phyloP scores from a whole-genome alignment of 2,113 vertebrate species.

The Brevimyrus niger region DNA sequence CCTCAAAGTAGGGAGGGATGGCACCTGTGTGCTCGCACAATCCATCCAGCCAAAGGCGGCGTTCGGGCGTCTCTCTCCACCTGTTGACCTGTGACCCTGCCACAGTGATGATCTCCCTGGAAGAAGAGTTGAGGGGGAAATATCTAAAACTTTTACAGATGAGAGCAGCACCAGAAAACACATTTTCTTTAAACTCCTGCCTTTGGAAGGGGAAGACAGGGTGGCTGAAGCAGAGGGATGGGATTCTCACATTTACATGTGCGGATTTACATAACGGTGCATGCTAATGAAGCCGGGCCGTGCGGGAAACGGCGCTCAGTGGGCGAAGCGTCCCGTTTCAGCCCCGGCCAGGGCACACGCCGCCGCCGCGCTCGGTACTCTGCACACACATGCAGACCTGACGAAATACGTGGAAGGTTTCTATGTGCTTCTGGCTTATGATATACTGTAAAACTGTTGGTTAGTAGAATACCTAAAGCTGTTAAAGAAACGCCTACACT shows the following conservation, averaged over 20 bases:
- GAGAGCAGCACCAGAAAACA: background rate
- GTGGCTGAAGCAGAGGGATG: background rate
- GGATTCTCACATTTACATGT: background rate
- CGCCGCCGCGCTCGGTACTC: slow-evolving; percentile 47
- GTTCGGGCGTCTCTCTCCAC: background rate
- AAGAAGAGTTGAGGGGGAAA: background rate
- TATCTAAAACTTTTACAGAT: background rate
- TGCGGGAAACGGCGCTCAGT: background rate
- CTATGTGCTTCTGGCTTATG: slow-evolving; percentile 44
- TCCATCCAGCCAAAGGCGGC: background rate
- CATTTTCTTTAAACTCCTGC: background rate
- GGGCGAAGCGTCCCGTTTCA: background rate
- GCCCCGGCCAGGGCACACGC: slow-evolving; percentile 58
- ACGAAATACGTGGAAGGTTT: slow-evolving; percentile 54
- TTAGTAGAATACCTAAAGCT: background rate
- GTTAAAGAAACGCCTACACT: background rate
- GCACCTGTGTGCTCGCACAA: too few relatives aligned
- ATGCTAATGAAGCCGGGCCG: slow-evolving; percentile 13
- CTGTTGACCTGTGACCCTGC: background rate
- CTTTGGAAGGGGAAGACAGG: background rate
- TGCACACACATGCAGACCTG: slow-evolving; percentile 59
- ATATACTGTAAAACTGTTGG: background rate
- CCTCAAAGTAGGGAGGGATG: background rate
- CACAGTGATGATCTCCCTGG: background rate
- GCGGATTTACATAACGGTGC: slow-evolving; percentile 1